Base-by-base conservation (phyloP, 37 sponge, comb jelly and placozoan genomes). In the Ianthella basta region DNA sequence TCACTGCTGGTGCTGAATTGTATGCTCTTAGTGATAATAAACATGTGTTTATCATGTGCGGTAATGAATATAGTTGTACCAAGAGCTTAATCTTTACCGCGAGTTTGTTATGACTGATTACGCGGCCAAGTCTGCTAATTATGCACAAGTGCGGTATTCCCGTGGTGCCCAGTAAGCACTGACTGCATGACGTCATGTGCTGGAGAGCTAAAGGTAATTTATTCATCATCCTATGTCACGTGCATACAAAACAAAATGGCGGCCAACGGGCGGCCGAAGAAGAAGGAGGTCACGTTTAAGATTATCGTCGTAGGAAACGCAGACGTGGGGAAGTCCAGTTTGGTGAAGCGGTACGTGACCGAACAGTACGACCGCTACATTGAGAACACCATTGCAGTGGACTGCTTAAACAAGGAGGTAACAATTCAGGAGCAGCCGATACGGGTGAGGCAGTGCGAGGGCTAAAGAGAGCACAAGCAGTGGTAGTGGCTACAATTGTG, bases 361-460 rank as follows among this genome's bases (percentile, higher is more conserved):
- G 86, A 72, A 15, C 55, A 56, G 29, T 93, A 72, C 61, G 79
- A 86, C 4, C 83, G 35, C 21, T 82, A 84, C 32, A 87, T 87
- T 83, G 93, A 89, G 68, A 93, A 75, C 36, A 93, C 93, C 25
- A 82, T 89, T 2, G 93, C 90, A n/a, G 93, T 93, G 61, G 93
- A 93, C 79, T 93, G 89, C 72, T 87, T 89, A 59, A 77, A 89
- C 74, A 93, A 83, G 54, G 93, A 93, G 41, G 85, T 93, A 15
- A 85, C 85, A 44, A 55, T 89, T 20, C 61, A 84, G 16, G 87
- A 87, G 16, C 87, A 89, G 69, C 89, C 87, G 69, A 89, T 93
- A n/a, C 89, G 89, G 93, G 93, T 89, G 67, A 25, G 78, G 25
- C 50, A 61, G 25, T 4, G 63, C 3, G 63, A 12, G 63, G 4